Evolutionary conservation across 2,113 vertebrate genomes (phyloP).

Genomic region (Zosterops lateralis): DNA sequence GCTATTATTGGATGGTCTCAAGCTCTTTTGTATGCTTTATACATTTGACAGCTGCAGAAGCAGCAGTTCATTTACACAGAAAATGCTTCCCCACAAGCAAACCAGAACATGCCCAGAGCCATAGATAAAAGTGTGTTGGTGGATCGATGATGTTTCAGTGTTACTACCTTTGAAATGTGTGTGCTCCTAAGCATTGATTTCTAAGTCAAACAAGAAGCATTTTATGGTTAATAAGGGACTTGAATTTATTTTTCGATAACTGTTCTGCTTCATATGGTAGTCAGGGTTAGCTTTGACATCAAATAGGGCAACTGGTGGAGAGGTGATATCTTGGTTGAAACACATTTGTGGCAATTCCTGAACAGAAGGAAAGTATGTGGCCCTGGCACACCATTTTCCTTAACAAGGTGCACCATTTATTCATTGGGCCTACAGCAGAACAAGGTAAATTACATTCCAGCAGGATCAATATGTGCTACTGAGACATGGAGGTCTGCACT

Average conservation of each 20-base stretch:
- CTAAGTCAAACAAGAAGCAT: background rate
- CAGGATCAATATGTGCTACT: background rate
- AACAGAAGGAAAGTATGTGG: background rate
- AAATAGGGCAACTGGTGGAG: background rate
- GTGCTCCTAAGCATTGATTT: background rate
- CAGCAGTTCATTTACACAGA: constrained; percentile 56
- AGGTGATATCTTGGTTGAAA: background rate
- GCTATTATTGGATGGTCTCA: constrained; percentile 51
- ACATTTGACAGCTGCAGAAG: constrained; percentile 54
- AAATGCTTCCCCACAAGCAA: constrained; percentile 42
- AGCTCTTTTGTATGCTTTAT: constrained; percentile 51
- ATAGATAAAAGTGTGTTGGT: constrained; percentile 13
- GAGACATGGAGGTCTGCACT: background rate
- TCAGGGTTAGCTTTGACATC: background rate
- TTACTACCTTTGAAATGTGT: background rate
- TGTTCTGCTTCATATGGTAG: accelerated
- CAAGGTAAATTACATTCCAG: background rate
- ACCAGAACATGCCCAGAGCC: background rate
- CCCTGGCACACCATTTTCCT: background rate
- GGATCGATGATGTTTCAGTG: background rate
- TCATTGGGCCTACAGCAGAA: background rate
- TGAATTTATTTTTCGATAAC: background rate
- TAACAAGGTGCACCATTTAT: background rate
- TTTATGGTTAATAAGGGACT: background rate
- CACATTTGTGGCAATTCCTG: background rate